Evolutionary conservation across 2,113 vertebrate species (phyloP), one percentile per base, ranked within the genome.

Genomic region (Meles meles): DNA sequence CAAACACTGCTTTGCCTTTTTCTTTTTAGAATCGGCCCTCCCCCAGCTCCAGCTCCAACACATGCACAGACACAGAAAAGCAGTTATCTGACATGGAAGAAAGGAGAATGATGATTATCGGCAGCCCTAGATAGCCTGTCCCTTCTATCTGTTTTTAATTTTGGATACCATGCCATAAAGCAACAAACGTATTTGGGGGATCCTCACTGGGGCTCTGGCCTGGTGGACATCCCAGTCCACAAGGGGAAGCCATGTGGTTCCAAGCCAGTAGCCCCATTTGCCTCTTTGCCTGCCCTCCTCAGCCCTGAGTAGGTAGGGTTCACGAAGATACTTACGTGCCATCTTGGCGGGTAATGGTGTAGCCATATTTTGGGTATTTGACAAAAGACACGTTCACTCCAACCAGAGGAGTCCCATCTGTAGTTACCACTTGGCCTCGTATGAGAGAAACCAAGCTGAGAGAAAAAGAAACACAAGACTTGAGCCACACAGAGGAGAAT

Each of bases 311-410:
- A 90, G 97, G 95, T 76, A 57, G 42, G 93, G 13, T 52, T 92
- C 94, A 67, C 88, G 49, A 59, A 61, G 93, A 96, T 98, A 99
- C 99, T 99, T 99, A 99, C 99, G 99, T 99, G 98, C 99, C 99
- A 95, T 99, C 99, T 98, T 99, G 99, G 44, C 99, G 99, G 90
- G 99, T 99, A 98, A 99, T 99, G 96, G 99, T 99, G 95, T 99
- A 99, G 97, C 99, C 99, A 1, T 99, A 99, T 97, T 99, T 99
- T 79, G 99, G 99, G 98, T 99, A 99, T 98, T 99, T 99, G 98
- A 99, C 99, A 99, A 99, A 99, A 34, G 99, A 99, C 98, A 99
- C 99, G 29, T 99, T 99, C 97, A 99, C 99, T 96, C 99, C 99
- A 96, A 99, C 99, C 61, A 99, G 99, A 92, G 99, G 99, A 81